Conservation (phyloP, 2,888 invertebrate genomes). For the Epirrhoe alternata region DNA sequence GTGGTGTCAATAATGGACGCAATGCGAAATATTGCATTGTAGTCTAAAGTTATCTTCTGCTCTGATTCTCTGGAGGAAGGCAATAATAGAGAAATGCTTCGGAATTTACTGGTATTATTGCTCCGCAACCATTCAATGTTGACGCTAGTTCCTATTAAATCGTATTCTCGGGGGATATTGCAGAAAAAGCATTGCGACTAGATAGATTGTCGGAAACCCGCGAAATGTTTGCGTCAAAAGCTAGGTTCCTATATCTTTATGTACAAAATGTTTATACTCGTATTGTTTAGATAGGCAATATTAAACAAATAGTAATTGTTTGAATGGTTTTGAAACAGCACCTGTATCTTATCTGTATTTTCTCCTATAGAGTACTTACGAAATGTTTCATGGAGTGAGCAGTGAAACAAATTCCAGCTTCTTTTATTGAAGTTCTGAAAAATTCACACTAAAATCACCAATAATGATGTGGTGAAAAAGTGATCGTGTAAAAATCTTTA, state of each 20-base stretch:
- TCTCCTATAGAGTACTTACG: neutral
- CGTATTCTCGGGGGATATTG: slow-evolving; percentile 16
- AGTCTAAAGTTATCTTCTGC: slow-evolving; percentile 3
- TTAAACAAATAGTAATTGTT: neutral
- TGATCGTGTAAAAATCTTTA: too few species aligned
- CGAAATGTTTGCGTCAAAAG: slow-evolving; percentile 8
- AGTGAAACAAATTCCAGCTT: too few species aligned
- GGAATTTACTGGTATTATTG: slow-evolving; percentile 32
- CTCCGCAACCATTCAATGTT: slow-evolving; percentile 28
- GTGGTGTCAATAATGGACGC: neutral
- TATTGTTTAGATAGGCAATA: too few species aligned
- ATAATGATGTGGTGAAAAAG: too few species aligned
- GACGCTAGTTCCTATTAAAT: slow-evolving; percentile 32
- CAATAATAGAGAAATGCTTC: slow-evolving; percentile 23
- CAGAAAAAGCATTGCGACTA: slow-evolving; percentile 9
- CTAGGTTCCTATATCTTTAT: neutral
- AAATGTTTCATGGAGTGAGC: neutral
- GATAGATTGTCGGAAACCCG: slow-evolving; percentile 3
- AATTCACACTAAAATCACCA: too few species aligned
- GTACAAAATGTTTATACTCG: too few species aligned
- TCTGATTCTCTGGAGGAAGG: slow-evolving; percentile 17
- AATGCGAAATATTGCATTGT: neutral
- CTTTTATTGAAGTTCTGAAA: too few species aligned
- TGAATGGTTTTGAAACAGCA: neutral
- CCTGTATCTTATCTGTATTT: neutral